These are phyloP conservation scores for Pegoplata infirma DNA, from an alignment of 2,888 invertebrate species.

Conservation along the genomic window DNA sequence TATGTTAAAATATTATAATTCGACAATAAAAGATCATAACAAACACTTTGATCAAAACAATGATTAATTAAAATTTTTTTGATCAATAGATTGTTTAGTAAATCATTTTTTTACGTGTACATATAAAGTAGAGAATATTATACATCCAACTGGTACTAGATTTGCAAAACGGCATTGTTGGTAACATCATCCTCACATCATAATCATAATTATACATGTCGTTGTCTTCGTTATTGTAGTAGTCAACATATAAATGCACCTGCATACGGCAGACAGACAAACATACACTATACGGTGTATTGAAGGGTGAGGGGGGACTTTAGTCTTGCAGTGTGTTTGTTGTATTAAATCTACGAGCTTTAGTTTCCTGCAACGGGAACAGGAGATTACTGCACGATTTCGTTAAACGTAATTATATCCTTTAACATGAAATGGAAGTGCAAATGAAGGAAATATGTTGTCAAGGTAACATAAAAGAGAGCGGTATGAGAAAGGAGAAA, in stretches of 20 bases:
- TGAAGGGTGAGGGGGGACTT: no score
- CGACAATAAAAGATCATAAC: no score
- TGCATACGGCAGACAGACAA: not conserved
- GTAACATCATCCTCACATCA: constrained; percentile 34
- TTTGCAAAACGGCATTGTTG: not conserved
- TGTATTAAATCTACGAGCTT: constrained; percentile 36
- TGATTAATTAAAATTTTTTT: no score
- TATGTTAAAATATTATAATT: no score
- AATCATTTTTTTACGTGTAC: no score
- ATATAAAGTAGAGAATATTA: no score
- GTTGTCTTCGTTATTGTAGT: constrained; percentile 28
- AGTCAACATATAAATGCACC: constrained; percentile 19
- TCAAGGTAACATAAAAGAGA: constrained; percentile 40
- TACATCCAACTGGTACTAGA: no score
- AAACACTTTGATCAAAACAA: no score
- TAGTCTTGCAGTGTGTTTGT: not conserved
- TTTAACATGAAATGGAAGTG: constrained; percentile 60
- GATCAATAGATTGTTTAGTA: no score
- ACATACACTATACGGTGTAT: not conserved
- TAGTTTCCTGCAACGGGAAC: constrained; percentile 61
- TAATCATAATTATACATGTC: constrained; percentile 49
- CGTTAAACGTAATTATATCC: constrained; percentile 62
- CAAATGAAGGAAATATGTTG: constrained; percentile 60
- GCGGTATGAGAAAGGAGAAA: not conserved
- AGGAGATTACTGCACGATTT: constrained; percentile 63